phyloP scores from a whole-genome alignment of 2,113 vertebrate genomes.

The Saimiri boliviensis region DNA sequence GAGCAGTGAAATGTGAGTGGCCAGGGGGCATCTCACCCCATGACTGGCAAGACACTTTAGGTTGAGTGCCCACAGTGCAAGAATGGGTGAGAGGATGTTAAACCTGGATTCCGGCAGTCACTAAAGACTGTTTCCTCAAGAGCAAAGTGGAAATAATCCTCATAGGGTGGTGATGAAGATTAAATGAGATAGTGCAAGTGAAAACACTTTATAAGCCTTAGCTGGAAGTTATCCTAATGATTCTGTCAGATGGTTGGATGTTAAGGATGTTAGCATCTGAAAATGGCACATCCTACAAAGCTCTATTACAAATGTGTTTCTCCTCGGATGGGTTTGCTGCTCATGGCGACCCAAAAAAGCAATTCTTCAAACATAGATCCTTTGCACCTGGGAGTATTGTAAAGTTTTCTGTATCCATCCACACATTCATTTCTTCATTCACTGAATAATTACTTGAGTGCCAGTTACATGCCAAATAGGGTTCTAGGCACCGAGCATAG shows the following conservation, averaged over 20 bases:
- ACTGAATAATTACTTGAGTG: not conserved
- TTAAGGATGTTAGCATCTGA: not conserved
- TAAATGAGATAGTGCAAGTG: not conserved
- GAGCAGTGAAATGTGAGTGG: not conserved
- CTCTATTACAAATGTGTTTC: not conserved
- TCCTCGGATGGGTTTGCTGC: not conserved
- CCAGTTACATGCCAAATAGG: not conserved
- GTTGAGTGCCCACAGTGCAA: rapidly evolving
- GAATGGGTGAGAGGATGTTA: not conserved
- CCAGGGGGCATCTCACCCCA: not conserved
- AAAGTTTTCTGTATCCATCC: not conserved
- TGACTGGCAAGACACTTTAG: not conserved
- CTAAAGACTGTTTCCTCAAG: not conserved
- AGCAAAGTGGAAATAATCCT: not conserved
- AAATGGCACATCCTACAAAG: rapidly evolving
- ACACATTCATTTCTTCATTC: not conserved
- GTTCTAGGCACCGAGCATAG: not conserved
- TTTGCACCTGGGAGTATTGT: too few species aligned
- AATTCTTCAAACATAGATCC: not conserved
- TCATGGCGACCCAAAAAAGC: not conserved
- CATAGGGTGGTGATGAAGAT: not conserved
- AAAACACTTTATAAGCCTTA: not conserved
- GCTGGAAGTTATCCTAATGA: not conserved
- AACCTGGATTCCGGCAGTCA: not conserved
- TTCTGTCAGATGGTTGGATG: not conserved